Base-by-base conservation (phyloP, 1,140 invertebrate species). In the Pogonomyrmex californicus region DNA sequence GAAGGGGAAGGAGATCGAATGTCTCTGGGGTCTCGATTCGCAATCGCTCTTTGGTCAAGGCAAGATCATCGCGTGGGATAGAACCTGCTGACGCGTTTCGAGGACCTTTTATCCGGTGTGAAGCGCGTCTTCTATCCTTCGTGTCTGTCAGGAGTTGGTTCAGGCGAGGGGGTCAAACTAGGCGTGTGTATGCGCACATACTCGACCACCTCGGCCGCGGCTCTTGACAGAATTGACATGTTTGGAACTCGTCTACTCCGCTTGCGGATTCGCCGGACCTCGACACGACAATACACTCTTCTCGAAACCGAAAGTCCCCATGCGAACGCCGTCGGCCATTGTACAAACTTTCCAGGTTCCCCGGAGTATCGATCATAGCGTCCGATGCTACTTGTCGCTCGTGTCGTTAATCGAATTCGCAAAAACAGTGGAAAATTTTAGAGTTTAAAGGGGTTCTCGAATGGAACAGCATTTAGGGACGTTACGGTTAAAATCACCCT, bases 231-330 rank as follows among this genome's bases (percentile, higher is more conserved):
- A 90, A 91, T 86, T 76, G 88, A 87, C 91, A 86, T 91, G 91
- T 92, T 92, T 90, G 87, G 76, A 93, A 93, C 89, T 93, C 88
- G 88, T 58, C 86, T 73, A 51, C 88, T 90, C 90, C 91, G 91
- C 92, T 93, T 92, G 92, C 91, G 92, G 93, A 93, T 93, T 89
- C 89, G 87, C 85, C 79, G 81, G 83, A 87, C 88, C 90, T 89
- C 86, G 91, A 94, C 93, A 94, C 85, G 93, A 94, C 90, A 93
- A 94, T 93, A 94, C 93, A 94, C 93, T 94, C 92, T 93, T 93
- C 89, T 65, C 86, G 66, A 62, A 77, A 65, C 58, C 86, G 63
- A 62, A 77, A 65, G 63, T 70, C 85, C 81, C 36, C 10, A 47
- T 77, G 70, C 58, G 30, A 49, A 49, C 85, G 71, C 77, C 36